Percentiles rank a stretch among this genome's conserved stretches.
These are phyloP conservation scores for Sinhomidia bicolor DNA, from an alignment of 2,888 invertebrate species.

Conservation along the genomic window DNA sequence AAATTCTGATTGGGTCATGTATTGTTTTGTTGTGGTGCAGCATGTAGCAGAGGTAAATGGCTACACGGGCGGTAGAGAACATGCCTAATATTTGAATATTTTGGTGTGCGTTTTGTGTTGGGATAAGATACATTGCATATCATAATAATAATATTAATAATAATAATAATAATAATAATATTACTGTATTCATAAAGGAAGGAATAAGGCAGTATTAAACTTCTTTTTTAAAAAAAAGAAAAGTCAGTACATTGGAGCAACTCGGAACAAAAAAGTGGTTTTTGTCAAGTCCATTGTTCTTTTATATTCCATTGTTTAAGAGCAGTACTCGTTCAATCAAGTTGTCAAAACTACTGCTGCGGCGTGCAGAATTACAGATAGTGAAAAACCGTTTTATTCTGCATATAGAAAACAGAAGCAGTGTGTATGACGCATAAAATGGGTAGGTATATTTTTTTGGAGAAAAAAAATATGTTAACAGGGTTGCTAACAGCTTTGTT, in stretches of 20 bases:
- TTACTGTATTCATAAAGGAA: too few species aligned
- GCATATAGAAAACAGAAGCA: background rate
- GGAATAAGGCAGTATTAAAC: background rate
- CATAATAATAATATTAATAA: too few species aligned
- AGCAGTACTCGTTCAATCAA: slow-evolving; percentile 54
- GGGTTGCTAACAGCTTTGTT: background rate
- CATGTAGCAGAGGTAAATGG: too few species aligned
- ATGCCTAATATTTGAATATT: too few species aligned
- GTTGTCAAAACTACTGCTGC: slow-evolving; percentile 29
- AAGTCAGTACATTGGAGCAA: background rate
- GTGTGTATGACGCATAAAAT: background rate
- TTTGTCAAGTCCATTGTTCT: slow-evolving; percentile 46
- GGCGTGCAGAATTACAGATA: slow-evolving; percentile 23
- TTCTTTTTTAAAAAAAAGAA: background rate
- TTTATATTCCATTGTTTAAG: slow-evolving; percentile 50
- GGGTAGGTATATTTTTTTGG: too few species aligned
- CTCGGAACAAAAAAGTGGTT: slow-evolving; percentile 8
- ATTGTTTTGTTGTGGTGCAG: too few species aligned
- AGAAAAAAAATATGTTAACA: too few species aligned
- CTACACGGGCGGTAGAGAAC: too few species aligned
- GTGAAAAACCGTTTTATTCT: background rate
- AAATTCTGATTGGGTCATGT: too few species aligned
- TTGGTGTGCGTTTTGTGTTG: too few species aligned
- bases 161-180: too few species aligned
- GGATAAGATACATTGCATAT: too few species aligned